Percentiles rank a stretch among this genome's conserved stretches.
Conservation (phyloP, 2,888 invertebrate species). For the Ichneumoninae sp. region DNA sequence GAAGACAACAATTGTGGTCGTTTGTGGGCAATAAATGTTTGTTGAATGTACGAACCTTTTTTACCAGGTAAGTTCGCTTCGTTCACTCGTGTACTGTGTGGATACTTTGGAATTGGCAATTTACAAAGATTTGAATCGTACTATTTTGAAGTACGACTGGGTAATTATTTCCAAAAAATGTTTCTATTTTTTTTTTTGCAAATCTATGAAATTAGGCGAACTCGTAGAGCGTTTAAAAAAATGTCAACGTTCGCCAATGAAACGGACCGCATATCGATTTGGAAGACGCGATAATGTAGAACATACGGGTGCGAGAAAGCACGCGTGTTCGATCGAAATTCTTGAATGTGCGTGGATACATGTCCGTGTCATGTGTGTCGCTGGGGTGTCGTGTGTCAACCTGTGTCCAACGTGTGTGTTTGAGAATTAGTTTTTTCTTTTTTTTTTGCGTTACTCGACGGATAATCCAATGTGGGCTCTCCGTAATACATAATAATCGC, state of each 20-base stretch:
- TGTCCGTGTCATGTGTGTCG: conserved; percentile 43
- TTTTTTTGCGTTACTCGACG: conserved; percentile 65
- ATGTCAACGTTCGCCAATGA: conserved; percentile 59
- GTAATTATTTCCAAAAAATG: not conserved
- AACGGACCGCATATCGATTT: conserved; percentile 64
- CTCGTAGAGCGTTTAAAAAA: not conserved
- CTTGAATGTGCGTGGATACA: conserved; percentile 60
- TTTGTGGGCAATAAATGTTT: no score
- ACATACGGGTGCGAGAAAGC: conserved; percentile 55
- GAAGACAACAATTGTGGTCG: no score
- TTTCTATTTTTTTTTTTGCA: not conserved
- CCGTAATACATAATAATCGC: conserved; percentile 68
- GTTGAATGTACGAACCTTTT: no score
- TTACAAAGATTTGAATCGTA: not conserved
- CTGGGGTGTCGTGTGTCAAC: conserved; percentile 26
- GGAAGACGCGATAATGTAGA: conserved; percentile 70
- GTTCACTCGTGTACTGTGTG: not conserved
- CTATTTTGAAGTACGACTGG: not conserved
- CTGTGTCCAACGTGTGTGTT: conserved; percentile 42
- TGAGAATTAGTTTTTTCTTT: conserved; percentile 57
- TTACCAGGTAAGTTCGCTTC: not conserved
- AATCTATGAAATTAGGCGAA: not conserved
- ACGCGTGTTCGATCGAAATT: conserved; percentile 60
- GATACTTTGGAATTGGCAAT: not conserved
- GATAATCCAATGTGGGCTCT: conserved; percentile 74